phyloP scores from a whole-genome alignment of 1,140 invertebrate genomes.

The Aplysia californica region DNA sequence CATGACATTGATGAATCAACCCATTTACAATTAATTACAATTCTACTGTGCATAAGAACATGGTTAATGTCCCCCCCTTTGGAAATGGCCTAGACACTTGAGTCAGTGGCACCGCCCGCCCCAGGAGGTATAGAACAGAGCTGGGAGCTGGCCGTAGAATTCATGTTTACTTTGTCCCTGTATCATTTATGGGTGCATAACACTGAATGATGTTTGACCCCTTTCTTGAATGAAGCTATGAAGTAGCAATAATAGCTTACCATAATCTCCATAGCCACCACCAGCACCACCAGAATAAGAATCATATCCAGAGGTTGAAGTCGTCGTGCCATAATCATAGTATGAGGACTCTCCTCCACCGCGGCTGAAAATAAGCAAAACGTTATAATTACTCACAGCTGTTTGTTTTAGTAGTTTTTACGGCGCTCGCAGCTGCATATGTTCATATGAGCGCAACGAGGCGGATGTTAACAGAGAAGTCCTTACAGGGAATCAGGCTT shows the following conservation, averaged over 20 bases:
- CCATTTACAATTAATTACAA: too few relatives aligned
- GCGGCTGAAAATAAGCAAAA: neutral
- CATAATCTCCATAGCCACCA: conserved; percentile 16
- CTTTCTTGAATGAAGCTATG: neutral
- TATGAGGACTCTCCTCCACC: conserved; percentile 7
- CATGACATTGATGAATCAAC: too few relatives aligned
- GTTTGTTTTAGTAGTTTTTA: too few relatives aligned
- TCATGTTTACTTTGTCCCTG: neutral
- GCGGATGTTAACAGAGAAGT: too few relatives aligned
- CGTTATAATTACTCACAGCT: neutral
- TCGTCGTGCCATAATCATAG: conserved; percentile 12
- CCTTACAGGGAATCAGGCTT: too few relatives aligned
- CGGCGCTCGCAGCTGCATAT: too few relatives aligned
- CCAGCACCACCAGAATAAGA: conserved; percentile 3
- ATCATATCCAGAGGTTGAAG: neutral
- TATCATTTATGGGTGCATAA: too few relatives aligned
- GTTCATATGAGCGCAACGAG: too few relatives aligned
- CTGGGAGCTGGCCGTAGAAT: neutral
- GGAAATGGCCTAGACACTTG: too few relatives aligned
- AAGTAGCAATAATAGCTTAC: neutral
- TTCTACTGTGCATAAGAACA: too few relatives aligned
- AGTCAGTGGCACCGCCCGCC: too few relatives aligned
- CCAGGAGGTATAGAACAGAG: neutral
- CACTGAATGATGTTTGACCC: neutral
- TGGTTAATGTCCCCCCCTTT: too few relatives aligned